A percentile compares a stretch with the other conserved stretches of the same genome.
Conservation (phyloP, 35 echinoderm and acorn worm species). For the Ophioderma brevispina region DNA sequence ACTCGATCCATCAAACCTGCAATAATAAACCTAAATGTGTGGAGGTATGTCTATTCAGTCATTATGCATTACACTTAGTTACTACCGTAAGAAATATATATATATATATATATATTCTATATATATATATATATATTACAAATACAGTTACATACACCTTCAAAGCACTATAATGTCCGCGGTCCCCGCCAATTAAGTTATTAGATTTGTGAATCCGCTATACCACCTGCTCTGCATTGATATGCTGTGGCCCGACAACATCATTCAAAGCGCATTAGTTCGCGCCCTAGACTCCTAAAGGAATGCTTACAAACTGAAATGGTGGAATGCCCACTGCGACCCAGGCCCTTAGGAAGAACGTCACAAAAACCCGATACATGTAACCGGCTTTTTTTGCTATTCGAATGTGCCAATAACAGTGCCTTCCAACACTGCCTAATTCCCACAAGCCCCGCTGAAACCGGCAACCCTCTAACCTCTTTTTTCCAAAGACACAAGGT, state of each 20-base stretch:
- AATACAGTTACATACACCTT: not conserved
- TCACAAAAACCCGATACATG: not conserved
- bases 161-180: no score
- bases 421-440: not conserved
- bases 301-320: not conserved
- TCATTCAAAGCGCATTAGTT: not conserved
- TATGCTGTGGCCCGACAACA: not conserved
- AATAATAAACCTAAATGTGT: no score
- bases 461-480: no score
- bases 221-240: not conserved
- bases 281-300: slow-evolving; percentile 21
- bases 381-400: not conserved
- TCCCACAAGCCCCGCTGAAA: not conserved
- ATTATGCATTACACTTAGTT: no score
- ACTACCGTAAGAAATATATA: no score
- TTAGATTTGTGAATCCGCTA: not conserved
- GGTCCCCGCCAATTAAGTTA: no score
- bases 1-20: no score
- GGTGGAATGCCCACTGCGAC: not conserved
- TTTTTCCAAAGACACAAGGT: not conserved
- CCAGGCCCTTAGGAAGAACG: not conserved
- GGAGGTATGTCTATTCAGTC: no score
- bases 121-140: no score
- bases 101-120: no score
- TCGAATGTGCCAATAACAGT: not conserved